Evolutionary conservation across 2,888 invertebrate genomes (phyloP), one percentile per base, ranked within the genome.

Genomic region (Drosophila testacea): DNA sequence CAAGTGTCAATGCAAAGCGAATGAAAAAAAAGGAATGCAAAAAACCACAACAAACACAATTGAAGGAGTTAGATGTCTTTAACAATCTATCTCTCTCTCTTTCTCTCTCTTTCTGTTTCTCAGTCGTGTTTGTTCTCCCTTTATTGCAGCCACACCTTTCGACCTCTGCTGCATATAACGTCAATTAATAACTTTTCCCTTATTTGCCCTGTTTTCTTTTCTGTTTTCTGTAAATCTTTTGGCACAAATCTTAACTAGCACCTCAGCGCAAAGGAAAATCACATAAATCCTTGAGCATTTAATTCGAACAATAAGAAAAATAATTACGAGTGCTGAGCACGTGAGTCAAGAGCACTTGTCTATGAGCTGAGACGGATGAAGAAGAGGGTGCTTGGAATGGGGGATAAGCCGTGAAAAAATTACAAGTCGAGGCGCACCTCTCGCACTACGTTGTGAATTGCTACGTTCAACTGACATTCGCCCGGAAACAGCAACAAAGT

Each of bases 311-410:
- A 89, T 90, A 89, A 84, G 84, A 80, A 77, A 89, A 90, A 90
- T 89, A 89, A 88, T 86, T 90, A 90, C 88, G 80, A 83, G 77
- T 88, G 90, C 86, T 72, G 80, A 86, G 81, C 90, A 90, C 90
- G 90, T 90, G 83, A 89, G 87, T 88, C 66, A 72, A 88, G 83
- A 80, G 83, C 84, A 72, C 83, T 83, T 67, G 70, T 62, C 42
- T 64, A 39, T 46, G 44, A 47, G 70, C 51, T 11, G 59, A 52
- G 38, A 4, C 16, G 10, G 52, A 9, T 39, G 22, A 4, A 6
- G 13, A 11, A 13, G 16, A 16, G 22, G 30, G 10, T 57, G 11
- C 7, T 30, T 7, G 51, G 22, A 22, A 32, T 28, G 54, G 44
- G 51, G 79, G 71, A 69, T 88, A 88, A 84, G 89, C 89, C 78